Conservation (phyloP, 1,140 invertebrate species). For the Calycopis cecrops region DNA sequence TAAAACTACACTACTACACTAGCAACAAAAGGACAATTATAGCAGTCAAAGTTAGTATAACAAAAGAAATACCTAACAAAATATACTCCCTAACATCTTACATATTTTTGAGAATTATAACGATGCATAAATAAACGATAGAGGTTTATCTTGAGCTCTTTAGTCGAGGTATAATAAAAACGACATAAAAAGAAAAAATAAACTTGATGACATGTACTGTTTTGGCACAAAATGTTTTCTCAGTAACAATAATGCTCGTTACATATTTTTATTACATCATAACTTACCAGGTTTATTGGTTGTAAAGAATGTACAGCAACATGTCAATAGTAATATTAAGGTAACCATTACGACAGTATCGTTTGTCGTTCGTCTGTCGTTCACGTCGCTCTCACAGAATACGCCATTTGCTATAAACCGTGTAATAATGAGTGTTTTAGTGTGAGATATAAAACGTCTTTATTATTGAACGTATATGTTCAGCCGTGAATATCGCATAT, state of each 20-base stretch:
- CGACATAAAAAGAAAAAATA: too few species aligned
- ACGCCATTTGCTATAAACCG: slow-evolving; percentile 36
- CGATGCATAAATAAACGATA: too few species aligned
- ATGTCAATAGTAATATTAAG: slow-evolving; percentile 12
- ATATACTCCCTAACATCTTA: too few species aligned
- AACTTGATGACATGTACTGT: too few species aligned
- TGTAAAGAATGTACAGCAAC: slow-evolving; percentile 3
- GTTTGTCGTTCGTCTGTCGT: background rate
- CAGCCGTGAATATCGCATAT: background rate
- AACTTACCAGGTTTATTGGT: slow-evolving; percentile 7
- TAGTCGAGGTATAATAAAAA: too few species aligned
- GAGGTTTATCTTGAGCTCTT: too few species aligned
- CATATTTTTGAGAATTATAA: too few species aligned
- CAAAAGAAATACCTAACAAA: too few species aligned
- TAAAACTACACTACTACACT: too few species aligned
- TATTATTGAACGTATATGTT: slow-evolving; percentile 19
- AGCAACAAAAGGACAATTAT: too few species aligned
- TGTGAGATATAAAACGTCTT: slow-evolving; percentile 29
- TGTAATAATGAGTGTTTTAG: slow-evolving; percentile 47
- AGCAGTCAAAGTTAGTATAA: too few species aligned
- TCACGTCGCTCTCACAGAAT: slow-evolving; percentile 25
- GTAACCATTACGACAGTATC: slow-evolving; percentile 7
- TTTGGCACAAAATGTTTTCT: background rate
- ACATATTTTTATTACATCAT: slow-evolving; percentile 5
- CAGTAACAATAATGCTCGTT: slow-evolving; percentile 6